These are phyloP conservation scores for Drosophila punjabiensis DNA, from an alignment of 1,140 invertebrate species.

Conservation along the genomic window DNA sequence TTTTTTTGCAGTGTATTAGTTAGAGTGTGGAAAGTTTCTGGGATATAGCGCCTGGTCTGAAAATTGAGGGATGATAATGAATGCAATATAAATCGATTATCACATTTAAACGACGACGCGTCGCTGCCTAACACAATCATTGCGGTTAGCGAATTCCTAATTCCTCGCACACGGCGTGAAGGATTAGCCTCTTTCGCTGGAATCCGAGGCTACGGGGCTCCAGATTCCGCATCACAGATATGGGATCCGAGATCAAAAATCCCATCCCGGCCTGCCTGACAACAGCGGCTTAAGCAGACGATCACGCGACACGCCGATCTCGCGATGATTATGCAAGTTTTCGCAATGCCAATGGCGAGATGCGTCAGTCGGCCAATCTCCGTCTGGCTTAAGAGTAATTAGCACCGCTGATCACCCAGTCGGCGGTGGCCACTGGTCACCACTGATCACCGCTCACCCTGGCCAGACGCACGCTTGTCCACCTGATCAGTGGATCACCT, in stretches of 20 bases:
- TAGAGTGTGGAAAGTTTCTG: slow-evolving; percentile 73
- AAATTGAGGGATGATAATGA: slow-evolving; percentile 71
- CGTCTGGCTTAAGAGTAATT: slow-evolving; percentile 68
- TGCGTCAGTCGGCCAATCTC: slow-evolving; percentile 60
- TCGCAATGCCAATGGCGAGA: slow-evolving; percentile 49
- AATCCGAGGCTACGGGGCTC: slow-evolving; percentile 3
- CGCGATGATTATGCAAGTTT: slow-evolving; percentile 72
- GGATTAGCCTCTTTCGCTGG: slow-evolving; percentile 31
- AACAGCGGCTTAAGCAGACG: slow-evolving; percentile 50
- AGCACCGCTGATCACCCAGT: slow-evolving; percentile 54
- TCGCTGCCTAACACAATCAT: slow-evolving; percentile 49
- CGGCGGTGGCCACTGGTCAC: slow-evolving; percentile 12
- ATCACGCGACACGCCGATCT: slow-evolving; percentile 41
- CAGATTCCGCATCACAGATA: slow-evolving; percentile 42
- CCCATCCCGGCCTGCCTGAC: slow-evolving; percentile 43
- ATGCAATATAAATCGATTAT: slow-evolving; percentile 80
- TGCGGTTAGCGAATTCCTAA: slow-evolving; percentile 51
- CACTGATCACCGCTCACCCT: slow-evolving; percentile 55
- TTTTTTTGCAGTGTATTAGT: slow-evolving; percentile 4
- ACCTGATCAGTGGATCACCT: slow-evolving; percentile 41
- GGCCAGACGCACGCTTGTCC: slow-evolving; percentile 31
- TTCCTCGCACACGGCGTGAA: slow-evolving; percentile 63
- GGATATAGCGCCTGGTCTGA: slow-evolving; percentile 18
- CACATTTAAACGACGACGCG: slow-evolving; percentile 71
- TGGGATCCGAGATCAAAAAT: slow-evolving; percentile 3